Conservation (phyloP, 2,888 invertebrate genomes). For the Dicranocentrus wangi region DNA sequence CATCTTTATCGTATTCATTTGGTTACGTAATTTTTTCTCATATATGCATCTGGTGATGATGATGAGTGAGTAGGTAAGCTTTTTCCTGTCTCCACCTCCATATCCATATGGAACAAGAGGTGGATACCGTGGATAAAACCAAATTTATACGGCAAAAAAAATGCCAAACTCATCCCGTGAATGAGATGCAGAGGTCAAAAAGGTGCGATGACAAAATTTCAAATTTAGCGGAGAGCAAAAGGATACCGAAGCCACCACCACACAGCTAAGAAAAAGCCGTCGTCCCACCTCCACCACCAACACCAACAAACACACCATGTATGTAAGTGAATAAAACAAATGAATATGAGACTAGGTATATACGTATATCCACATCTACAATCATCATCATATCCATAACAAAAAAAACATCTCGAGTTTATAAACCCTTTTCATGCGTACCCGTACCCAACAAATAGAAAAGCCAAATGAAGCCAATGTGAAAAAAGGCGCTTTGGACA, state of each 20-base stretch:
- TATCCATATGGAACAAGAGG: too few relatives aligned
- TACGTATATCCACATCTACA: neutral
- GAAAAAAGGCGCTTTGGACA: constrained; percentile 47
- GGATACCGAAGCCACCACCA: constrained; percentile 23
- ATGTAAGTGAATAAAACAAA: too few relatives aligned
- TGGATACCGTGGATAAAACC: too few relatives aligned
- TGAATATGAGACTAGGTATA: too few relatives aligned
- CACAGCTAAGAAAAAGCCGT: constrained; percentile 27
- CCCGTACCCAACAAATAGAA: neutral
- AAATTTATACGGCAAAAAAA: too few relatives aligned
- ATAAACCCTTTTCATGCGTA: neutral
- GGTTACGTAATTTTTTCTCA: too few relatives aligned
- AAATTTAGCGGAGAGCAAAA: constrained; percentile 50
- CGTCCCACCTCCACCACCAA: constrained; percentile 51
- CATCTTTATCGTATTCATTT: too few relatives aligned
- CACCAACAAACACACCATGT: too few relatives aligned
- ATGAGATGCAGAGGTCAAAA: constrained; percentile 4
- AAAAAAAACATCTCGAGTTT: neutral
- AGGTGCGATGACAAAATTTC: constrained; percentile 25
- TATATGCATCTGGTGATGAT: too few relatives aligned
- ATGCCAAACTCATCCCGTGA: too few relatives aligned
- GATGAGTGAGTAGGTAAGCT: too few relatives aligned
- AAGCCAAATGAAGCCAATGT: neutral
- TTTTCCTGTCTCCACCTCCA: too few relatives aligned
- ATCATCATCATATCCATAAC: constrained; percentile 1